Evolutionary conservation across 2,113 vertebrate genomes (phyloP), one percentile per base, ranked within the genome.

Genomic region (Coturnix japonica): DNA sequence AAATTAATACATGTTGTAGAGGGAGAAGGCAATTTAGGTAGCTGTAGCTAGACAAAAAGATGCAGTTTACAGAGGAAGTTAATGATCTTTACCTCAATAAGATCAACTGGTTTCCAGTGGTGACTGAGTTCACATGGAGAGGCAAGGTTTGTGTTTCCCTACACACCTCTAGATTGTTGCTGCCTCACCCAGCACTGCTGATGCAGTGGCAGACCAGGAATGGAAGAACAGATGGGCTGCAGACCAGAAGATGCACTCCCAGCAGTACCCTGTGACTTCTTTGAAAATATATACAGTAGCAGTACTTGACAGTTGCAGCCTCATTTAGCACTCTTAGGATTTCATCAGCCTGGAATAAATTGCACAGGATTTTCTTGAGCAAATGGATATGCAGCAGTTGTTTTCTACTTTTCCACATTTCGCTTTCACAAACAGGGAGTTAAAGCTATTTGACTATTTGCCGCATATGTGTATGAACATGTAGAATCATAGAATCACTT

Each of bases 91-190:
- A 4, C 51, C 49, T 90, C 37, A 59, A 20, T 47, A 51, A 67
- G 46, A 46, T 39, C 44, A n/a, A 9, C 43, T 78, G 69, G 19
- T 25, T 53, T 74, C 49, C 46, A 82, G 4, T 11, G 75, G 37
- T 0, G 1, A 33, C 1, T 31, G 49, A 54, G 11, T 49, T 65
- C 5, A 2, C 0, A 5, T 39, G n/a, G n/a, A 74, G 81, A 60
- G 31, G 69, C 51, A 70, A 74, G 56, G 67, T 85, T 46, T 53
- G 26, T 47, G 6, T 60, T 79, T 81, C 44, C 49, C 26, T 26
- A 26, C 47, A 39, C 39, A 53, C 64, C 26, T 16, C n/a, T n/a
- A 2, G 12, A 41, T n/a, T 35, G 47, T 71, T 0, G 0, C 49
- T 67, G 69, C 31, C 49, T 49, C 2, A 0, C 49, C 33, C 51